These are phyloP conservation scores for Petaurus breviceps DNA, from an alignment of 2,113 vertebrate species.

Conservation along the genomic window DNA sequence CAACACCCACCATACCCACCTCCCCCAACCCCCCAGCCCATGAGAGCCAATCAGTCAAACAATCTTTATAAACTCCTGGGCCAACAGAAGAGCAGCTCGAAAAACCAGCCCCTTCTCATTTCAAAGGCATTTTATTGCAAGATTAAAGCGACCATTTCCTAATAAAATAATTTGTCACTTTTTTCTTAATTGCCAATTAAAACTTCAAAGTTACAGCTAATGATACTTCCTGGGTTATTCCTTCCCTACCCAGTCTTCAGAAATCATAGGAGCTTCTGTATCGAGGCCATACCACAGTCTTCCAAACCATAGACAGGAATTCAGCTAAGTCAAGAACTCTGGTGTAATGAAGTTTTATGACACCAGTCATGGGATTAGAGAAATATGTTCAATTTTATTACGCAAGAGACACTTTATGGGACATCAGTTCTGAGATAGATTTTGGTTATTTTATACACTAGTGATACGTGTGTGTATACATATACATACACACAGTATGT, in stretches of 20 bases:
- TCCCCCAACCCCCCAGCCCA: too few species aligned
- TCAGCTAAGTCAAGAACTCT: constrained; percentile 36
- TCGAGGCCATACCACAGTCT: constrained; percentile 29
- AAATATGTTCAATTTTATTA: constrained; percentile 61
- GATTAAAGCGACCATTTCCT: too few species aligned
- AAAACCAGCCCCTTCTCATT: too few species aligned
- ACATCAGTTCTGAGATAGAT: neutral
- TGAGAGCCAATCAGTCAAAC: too few species aligned
- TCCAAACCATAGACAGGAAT: constrained; percentile 33
- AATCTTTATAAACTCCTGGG: too few species aligned
- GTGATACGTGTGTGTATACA: constrained; percentile 4
- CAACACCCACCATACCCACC: too few species aligned
- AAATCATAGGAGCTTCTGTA: constrained; percentile 21
- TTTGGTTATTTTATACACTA: constrained; percentile 54
- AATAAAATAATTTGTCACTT: too few species aligned
- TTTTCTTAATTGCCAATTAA: too few species aligned
- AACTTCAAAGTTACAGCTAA: too few species aligned
- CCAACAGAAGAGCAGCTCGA: too few species aligned
- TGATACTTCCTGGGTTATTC: too few species aligned
- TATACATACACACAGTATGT: neutral
- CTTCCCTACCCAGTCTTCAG: neutral
- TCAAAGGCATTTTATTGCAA: too few species aligned
- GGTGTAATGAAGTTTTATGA: constrained; percentile 52
- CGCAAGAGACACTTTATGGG: neutral
- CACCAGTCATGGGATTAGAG: constrained; percentile 41